phyloP scores from a whole-genome alignment of 2,113 vertebrate genomes.

The Apus apus region DNA sequence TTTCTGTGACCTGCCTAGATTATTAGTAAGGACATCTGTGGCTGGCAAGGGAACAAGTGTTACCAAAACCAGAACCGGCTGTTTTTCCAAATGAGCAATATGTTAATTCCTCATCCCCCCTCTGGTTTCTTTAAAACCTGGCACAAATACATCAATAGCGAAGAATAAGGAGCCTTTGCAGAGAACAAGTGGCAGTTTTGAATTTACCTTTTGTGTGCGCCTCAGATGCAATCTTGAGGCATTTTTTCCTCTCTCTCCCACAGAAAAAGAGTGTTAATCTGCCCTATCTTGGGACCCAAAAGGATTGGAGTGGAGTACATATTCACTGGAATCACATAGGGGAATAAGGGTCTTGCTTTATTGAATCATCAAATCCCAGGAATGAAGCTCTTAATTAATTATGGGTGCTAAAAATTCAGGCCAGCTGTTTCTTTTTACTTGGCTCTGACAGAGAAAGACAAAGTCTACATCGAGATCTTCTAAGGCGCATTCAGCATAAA shows the following conservation, averaged over 20 bases:
- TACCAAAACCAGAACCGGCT: constrained; percentile 74
- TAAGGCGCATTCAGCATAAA: constrained; percentile 62
- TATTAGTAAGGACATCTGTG: constrained; percentile 77
- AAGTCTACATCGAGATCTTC: constrained; percentile 62
- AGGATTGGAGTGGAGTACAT: constrained; percentile 75
- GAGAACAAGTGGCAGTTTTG: constrained; percentile 70
- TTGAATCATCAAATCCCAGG: constrained; percentile 85
- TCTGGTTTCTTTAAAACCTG: constrained; percentile 68
- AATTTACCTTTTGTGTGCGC: constrained; percentile 65
- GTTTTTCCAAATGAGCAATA: constrained; percentile 74
- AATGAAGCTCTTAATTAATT: constrained; percentile 85
- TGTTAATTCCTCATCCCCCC: constrained; percentile 70
- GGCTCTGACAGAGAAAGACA: constrained; percentile 68
- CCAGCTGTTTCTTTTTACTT: constrained; percentile 81
- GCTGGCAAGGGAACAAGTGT: constrained; percentile 73
- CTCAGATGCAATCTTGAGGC: constrained; percentile 70
- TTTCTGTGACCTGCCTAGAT: constrained; percentile 76
- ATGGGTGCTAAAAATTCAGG: constrained; percentile 85
- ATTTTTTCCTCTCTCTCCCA: constrained; percentile 64
- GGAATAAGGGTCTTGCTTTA: constrained; percentile 79
- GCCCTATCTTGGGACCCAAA: constrained; percentile 64
- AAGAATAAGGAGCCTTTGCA: constrained; percentile 43
- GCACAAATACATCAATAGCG: constrained; percentile 63
- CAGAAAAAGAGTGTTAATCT: constrained; percentile 71
- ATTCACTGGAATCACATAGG: constrained; percentile 73